phyloP scores from a whole-genome alignment of 2,797 vertebrate species.

The Danio jaintianensis region DNA sequence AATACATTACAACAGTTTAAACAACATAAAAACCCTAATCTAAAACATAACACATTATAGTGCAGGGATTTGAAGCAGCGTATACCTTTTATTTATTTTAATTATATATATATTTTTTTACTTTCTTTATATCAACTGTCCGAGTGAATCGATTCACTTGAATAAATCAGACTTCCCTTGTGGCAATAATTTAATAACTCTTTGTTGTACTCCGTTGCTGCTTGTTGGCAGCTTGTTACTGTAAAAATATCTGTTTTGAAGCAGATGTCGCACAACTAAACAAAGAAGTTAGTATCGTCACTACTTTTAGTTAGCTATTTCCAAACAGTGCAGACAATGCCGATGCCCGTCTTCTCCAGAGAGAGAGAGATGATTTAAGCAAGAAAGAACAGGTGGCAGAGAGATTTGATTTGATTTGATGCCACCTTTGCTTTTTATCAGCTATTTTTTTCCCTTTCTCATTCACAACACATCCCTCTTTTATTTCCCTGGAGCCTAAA shows the following conservation, averaged over 20 bases:
- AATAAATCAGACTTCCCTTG: background rate
- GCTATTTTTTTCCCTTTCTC: constrained; percentile 38
- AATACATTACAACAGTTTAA: background rate
- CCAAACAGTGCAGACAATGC: background rate
- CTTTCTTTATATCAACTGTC: background rate
- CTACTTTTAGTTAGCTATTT: constrained; percentile 10
- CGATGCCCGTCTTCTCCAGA: background rate
- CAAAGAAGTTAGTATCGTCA: background rate
- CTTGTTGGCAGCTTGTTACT: constrained; percentile 1
- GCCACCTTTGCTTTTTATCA: constrained; percentile 42
- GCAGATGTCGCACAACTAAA: constrained; percentile 1
- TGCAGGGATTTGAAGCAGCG: background rate
- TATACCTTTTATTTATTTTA: too few species aligned
- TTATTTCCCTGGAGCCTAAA: constrained; percentile 41
- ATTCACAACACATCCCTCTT: constrained; percentile 34
- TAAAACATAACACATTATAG: background rate
- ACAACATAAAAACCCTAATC: background rate
- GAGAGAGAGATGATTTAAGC: constrained; percentile 24
- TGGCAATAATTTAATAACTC: background rate
- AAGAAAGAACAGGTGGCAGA: constrained; percentile 22
- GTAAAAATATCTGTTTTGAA: background rate
- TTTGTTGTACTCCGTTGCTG: background rate
- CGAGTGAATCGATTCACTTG: background rate
- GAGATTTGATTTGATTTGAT: constrained; percentile 53
- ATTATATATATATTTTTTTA: background rate